Conservation (phyloP, 2,888 invertebrate genomes). For the Macaria notata region DNA sequence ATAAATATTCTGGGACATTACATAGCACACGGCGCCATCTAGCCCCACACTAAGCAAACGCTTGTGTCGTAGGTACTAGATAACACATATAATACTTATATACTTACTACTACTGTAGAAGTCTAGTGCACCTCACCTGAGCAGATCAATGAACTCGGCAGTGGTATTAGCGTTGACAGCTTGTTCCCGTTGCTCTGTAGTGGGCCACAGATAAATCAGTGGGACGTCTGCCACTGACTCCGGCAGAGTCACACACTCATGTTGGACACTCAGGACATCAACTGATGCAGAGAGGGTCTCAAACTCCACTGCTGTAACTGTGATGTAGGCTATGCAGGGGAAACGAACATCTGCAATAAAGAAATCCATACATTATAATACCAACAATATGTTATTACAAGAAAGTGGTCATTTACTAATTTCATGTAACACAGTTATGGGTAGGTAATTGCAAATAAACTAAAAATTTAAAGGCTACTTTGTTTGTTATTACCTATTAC, state of each 20-base stretch:
- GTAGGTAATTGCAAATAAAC: no score
- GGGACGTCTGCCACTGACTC: conserved; percentile 83
- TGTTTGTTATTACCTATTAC: no score
- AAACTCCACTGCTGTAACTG: conserved; percentile 81
- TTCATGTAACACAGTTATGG: no score
- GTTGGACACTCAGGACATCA: conserved; percentile 84
- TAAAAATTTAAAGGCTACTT: no score
- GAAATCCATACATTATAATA: not conserved
- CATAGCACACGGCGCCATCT: no score
- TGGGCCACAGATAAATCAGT: conserved; percentile 85
- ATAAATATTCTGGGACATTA: no score
- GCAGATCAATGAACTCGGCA: conserved; percentile 84
- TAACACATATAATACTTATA: no score
- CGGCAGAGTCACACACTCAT: conserved; percentile 83
- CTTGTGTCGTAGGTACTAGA: no score
- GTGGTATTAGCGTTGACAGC: conserved; percentile 83
- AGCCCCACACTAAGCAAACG: no score
- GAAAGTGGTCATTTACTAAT: no score
- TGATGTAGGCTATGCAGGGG: conserved; percentile 84
- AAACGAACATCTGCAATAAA: conserved; percentile 79
- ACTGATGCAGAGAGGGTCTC: conserved; percentile 80
- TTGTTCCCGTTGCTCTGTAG: conserved; percentile 81
- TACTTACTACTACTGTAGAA: no score
- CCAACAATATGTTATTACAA: no score
- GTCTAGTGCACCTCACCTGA: conserved; percentile 35